Conservation (phyloP, 2,888 invertebrate species). For the Hoplodrina ambigua region DNA sequence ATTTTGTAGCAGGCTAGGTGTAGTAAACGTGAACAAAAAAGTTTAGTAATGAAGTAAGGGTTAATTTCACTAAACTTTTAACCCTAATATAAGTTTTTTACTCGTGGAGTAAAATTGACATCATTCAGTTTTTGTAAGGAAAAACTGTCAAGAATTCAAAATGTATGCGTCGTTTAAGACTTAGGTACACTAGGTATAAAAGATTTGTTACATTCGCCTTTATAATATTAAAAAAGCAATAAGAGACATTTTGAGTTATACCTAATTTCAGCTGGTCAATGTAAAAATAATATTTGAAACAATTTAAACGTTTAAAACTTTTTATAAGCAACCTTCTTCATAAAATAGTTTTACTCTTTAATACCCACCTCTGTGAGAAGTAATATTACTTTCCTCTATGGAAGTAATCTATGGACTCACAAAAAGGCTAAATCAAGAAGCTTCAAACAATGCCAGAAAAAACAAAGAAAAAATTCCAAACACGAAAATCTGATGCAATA, state of each 20-base stretch:
- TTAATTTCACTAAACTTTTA: too few relatives aligned
- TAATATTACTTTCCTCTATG: neutral
- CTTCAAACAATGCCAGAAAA: slow-evolving; percentile 58
- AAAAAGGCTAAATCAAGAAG: slow-evolving; percentile 42
- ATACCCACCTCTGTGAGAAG: slow-evolving; percentile 1
- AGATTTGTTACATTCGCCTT: neutral
- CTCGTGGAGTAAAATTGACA: too few relatives aligned
- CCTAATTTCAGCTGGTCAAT: too few relatives aligned
- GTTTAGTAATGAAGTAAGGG: neutral
- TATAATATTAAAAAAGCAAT: neutral
- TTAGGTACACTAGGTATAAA: too few relatives aligned
- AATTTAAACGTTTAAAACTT: too few relatives aligned
- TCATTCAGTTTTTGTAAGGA: too few relatives aligned
- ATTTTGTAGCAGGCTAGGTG: neutral
- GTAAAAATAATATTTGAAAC: too few relatives aligned
- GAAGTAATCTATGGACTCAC: slow-evolving; percentile 30
- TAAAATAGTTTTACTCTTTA: slow-evolving; percentile 35
- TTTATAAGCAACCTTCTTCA: neutral
- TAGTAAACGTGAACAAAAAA: neutral
- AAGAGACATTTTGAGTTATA: neutral
- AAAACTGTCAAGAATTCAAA: too few relatives aligned
- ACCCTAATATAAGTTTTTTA: too few relatives aligned
- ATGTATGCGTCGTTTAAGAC: too few relatives aligned
- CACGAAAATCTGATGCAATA: slow-evolving; percentile 76
- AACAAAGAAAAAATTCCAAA: slow-evolving; percentile 82